Evolutionary conservation across 2,113 vertebrate species (phyloP).

Genomic region (Gadus chalcogrammus): DNA sequence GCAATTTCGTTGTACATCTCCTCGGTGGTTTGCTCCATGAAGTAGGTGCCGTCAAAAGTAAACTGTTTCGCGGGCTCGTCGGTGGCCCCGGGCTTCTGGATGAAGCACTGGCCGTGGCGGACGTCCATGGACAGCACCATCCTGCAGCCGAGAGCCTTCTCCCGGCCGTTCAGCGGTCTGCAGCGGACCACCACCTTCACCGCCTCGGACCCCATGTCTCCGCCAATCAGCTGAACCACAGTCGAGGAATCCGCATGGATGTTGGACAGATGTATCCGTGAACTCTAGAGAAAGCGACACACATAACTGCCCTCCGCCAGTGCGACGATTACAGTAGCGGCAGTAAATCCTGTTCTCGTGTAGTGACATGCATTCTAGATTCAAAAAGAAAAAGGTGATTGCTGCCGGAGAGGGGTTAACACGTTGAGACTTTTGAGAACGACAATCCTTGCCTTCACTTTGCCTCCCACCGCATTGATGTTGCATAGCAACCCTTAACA

Average conservation of each 20-base stretch:
- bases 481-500: slow-evolving; percentile 71
- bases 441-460: background rate
- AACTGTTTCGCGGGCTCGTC: slow-evolving; percentile 83
- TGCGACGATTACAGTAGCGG: no score
- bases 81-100: slow-evolving; percentile 66
- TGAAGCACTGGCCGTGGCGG: slow-evolving; percentile 76
- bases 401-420: no score
- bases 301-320: no score
- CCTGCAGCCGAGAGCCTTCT: slow-evolving; percentile 72
- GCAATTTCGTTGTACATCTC: slow-evolving; percentile 88
- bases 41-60: slow-evolving; percentile 84
- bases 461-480: slow-evolving; percentile 45
- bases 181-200: slow-evolving; percentile 85
- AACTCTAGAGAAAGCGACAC: no score
- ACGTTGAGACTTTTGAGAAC: background rate
- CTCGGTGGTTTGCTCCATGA: slow-evolving; percentile 77
- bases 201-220: slow-evolving; percentile 54
- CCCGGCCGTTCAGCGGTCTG: slow-evolving; percentile 76
- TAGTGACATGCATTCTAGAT: no score
- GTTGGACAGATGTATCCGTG: no score
- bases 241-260: no score
- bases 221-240: no score
- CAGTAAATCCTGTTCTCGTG: no score
- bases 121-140: slow-evolving; percentile 73
- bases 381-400: no score